Conservation (phyloP, 2,113 vertebrate genomes). For the Bujurquina vittata region DNA sequence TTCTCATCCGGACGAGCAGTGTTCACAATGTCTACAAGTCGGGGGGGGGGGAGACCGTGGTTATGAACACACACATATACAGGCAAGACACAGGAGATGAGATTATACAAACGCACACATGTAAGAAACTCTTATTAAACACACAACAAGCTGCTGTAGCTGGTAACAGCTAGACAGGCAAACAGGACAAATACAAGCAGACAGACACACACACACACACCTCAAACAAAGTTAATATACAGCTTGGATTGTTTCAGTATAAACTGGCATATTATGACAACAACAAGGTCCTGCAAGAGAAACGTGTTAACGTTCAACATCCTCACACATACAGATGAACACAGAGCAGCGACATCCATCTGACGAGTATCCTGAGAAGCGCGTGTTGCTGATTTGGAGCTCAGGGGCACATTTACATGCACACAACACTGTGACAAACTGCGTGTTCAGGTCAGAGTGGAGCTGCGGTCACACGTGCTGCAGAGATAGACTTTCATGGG, state of each 20-base stretch:
- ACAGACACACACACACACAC: background rate
- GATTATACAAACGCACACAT: background rate
- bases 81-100: background rate
- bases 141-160: background rate
- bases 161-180: background rate
- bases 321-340: background rate
- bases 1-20: constrained; percentile 97
- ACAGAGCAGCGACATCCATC: too few species aligned
- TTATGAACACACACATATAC: constrained; percentile 56
- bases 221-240: background rate
- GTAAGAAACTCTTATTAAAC: background rate
- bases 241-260: background rate
- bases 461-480: constrained; percentile 1
- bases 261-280: background rate
- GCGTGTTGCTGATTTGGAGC: background rate
- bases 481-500: background rate
- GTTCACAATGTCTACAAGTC: constrained; percentile 92
- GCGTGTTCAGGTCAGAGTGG: background rate
- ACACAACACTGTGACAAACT: background rate
- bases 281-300: background rate
- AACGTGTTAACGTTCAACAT: background rate
- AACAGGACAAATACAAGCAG: background rate
- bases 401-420: background rate
- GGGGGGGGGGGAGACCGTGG: constrained; percentile 47
- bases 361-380: background rate